Base-by-base conservation (phyloP, 2,113 vertebrate species). In the Paramormyrops kingsleyae region DNA sequence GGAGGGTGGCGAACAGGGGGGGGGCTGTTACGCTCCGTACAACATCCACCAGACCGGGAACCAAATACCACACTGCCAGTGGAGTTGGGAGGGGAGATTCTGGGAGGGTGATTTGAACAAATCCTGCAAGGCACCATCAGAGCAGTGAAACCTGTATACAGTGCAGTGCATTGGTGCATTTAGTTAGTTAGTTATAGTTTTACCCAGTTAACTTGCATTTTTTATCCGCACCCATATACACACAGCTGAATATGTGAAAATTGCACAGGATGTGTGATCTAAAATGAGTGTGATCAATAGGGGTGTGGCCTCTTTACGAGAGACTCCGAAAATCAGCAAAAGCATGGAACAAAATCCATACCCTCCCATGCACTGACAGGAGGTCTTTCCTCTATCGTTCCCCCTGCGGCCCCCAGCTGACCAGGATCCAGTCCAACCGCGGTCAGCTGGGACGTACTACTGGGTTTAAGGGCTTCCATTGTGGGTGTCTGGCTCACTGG, bases 1-100 rank as follows among this genome's bases (percentile, higher is more conserved):
- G 70, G 53, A 56, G 93, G 93, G 94, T n/a, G 56, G 7, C 24
- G 24, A 62, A 62, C 24, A 62, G 8, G 94, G 94, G 19, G 53
- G 19, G 19, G 21, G 53, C 56, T 62, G 56, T 9, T 8, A n/a
- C 24, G 56, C 24, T 62, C 56, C 24, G 24, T 62, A 62, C 56
- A n/a, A n/a, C 56, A n/a, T 62, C 8, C 83, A 49, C 42, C 17
- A n/a, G 46, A n/a, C 83, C 19, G 46, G 24, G 42, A n/a, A n/a
- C 66, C 31, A 74, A 74, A 74, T 74, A 74, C 66, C 31, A 35
- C n/a, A 27, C 66, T 35, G n/a, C 66, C 13, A 74, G 66, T 74
- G 66, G 12, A 4, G 27, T 74, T 39, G 5, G 70, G 39, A 35
- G 4, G 31, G 31, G 13, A 24, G 31, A 15, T 47, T n/a, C 19